These are phyloP conservation scores for Tenthredo livida DNA, from an alignment of 2,888 invertebrate genomes.

Conservation along the genomic window DNA sequence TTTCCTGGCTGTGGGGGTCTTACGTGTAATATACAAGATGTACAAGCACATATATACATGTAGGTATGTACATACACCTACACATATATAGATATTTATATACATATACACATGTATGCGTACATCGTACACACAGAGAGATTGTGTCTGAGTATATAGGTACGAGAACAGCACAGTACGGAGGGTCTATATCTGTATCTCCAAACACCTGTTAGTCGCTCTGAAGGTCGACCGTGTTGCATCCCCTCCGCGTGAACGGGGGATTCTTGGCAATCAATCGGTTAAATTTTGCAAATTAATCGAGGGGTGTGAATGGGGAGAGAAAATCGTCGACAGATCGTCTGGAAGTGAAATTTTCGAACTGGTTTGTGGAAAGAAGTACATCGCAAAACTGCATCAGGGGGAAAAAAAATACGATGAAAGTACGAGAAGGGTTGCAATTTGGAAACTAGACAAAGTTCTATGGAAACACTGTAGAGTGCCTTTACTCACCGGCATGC, in stretches of 20 bases:
- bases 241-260: slow-evolving; percentile 47
- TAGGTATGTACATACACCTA: background rate
- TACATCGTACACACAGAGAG: background rate
- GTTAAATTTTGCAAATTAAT: background rate
- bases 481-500: slow-evolving; percentile 70
- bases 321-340: background rate
- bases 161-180: background rate
- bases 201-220: slow-evolving; percentile 75
- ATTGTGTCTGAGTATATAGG: background rate
- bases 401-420: background rate
- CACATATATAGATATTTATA: no score
- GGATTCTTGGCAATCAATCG: slow-evolving; percentile 27
- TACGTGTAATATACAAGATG: background rate
- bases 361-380: background rate
- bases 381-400: background rate
- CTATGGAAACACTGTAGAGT: background rate
- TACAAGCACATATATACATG: background rate
- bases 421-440: background rate
- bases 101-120: background rate
- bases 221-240: slow-evolving; percentile 52
- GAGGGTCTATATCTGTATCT: slow-evolving; percentile 73
- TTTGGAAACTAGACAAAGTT: background rate
- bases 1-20: slow-evolving; percentile 11
- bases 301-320: background rate
- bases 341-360: no score